Evolutionary conservation across 37 sponge, comb jelly and placozoan genomes (phyloP).

Genomic region (Cliona cf. orientalis): DNA sequence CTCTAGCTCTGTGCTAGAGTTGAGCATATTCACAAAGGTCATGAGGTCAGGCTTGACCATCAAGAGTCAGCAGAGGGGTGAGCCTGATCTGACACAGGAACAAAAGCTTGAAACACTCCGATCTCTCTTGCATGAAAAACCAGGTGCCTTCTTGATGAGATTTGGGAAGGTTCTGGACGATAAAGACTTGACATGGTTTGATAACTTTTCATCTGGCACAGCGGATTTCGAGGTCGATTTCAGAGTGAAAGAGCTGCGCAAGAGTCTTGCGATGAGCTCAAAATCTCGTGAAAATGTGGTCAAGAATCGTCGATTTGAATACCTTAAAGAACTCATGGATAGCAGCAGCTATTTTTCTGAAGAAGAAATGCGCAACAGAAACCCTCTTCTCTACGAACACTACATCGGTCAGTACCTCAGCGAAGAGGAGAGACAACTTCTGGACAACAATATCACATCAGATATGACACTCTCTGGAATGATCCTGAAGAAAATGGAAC

Average conservation of each 20-base stretch:
- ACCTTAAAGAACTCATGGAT: constrained; percentile 57
- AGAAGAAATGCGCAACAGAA: constrained; percentile 70
- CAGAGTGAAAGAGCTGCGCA: constrained; percentile 49
- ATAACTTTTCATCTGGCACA: background rate
- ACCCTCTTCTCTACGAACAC: constrained; percentile 77
- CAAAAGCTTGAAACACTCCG: constrained; percentile 50
- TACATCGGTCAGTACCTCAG: constrained; percentile 88
- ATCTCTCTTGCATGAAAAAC: constrained; percentile 25
- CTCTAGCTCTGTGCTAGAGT: background rate
- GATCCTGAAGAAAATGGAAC: constrained; percentile 52
- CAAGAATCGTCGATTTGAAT: constrained; percentile 73
- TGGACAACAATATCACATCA: background rate
- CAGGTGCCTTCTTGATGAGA: constrained; percentile 69
- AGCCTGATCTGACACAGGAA: constrained; percentile 71
- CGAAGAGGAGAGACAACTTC: constrained; percentile 57
- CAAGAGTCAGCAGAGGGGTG: constrained; percentile 83
- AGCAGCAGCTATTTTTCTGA: constrained; percentile 71
- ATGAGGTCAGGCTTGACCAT: constrained; percentile 49
- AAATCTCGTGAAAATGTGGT: constrained; percentile 6
- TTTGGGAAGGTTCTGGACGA: constrained; percentile 68
- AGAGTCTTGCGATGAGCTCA: background rate
- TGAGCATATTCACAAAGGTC: constrained; percentile 45
- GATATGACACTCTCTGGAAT: constrained; percentile 59
- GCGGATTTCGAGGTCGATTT: constrained; percentile 63
- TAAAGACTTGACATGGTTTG: constrained; percentile 64